phyloP scores from a whole-genome alignment of 2,113 vertebrate genomes.

The Dromaius novaehollandiae region DNA sequence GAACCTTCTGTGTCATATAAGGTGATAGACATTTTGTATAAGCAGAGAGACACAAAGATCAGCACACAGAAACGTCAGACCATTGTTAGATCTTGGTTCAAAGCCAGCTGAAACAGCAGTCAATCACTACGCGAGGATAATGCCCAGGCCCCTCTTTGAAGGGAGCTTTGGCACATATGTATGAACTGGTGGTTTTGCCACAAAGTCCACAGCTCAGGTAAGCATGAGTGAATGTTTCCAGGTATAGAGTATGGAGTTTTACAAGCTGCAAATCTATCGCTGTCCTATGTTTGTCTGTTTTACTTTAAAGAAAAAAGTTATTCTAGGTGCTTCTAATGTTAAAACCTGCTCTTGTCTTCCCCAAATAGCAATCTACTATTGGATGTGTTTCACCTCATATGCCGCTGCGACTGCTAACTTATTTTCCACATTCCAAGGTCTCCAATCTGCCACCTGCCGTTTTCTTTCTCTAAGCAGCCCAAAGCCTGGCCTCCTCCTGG shows the following conservation, averaged over 20 bases:
- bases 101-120: neutral
- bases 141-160: neutral
- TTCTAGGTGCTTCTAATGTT: neutral
- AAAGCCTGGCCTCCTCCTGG: neutral
- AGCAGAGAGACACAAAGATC: neutral
- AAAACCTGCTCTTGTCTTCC: neutral
- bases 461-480: neutral
- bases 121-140: neutral
- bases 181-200: neutral
- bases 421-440: neutral
- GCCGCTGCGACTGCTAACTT: neutral
- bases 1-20: neutral
- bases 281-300: neutral
- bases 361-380: neutral
- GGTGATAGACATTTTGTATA: neutral
- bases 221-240: neutral
- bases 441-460: neutral
- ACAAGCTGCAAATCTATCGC: neutral
- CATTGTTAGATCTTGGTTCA: neutral
- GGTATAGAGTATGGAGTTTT: neutral
- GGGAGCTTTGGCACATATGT: accelerated
- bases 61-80: neutral
- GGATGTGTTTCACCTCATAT: neutral
- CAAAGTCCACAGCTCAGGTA: neutral
- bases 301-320: neutral